These are phyloP conservation scores for human DNA, from an alignment of 2,113 vertebrate species.

Conservation along the genomic window DNA sequence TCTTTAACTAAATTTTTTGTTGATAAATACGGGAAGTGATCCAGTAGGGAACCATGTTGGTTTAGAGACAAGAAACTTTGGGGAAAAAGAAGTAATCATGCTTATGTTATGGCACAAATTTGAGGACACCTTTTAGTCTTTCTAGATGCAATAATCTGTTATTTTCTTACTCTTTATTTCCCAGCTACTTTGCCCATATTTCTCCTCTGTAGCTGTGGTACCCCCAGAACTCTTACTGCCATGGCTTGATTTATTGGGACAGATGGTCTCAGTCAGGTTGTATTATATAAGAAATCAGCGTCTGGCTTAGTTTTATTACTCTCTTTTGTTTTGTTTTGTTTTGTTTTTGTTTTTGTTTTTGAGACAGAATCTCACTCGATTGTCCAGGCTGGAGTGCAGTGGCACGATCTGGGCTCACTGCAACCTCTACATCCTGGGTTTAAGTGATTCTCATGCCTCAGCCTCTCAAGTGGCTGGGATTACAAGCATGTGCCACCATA, in stretches of 20 bases:
- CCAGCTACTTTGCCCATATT: not conserved
- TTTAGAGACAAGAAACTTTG: slow-evolving; percentile 11
- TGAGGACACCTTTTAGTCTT: slow-evolving; percentile 42
- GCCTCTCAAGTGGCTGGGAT: not conserved
- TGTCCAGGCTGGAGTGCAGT: not conserved
- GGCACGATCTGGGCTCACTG: no score
- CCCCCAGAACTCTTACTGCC: not conserved
- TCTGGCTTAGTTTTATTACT: not conserved
- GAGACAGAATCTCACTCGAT: not conserved
- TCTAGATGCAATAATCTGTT: not conserved
- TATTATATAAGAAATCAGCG: slow-evolving; percentile 31
- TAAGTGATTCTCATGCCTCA: not conserved
- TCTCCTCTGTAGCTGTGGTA: not conserved
- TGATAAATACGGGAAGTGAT: slow-evolving; percentile 1
- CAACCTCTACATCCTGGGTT: not conserved
- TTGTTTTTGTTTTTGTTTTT: not conserved
- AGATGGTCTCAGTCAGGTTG: not conserved
- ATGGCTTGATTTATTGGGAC: not conserved
- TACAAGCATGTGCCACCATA: not conserved
- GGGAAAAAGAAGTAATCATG: not conserved
- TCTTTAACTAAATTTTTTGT: not conserved
- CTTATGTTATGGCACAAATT: not conserved
- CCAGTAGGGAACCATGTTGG: not conserved
- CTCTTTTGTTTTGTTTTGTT: not conserved
- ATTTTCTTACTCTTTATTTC: not conserved